Evolutionary conservation across 2,888 invertebrate species (phyloP), one percentile per base, ranked within the genome.

Genomic region (Diarsia dahlii): DNA sequence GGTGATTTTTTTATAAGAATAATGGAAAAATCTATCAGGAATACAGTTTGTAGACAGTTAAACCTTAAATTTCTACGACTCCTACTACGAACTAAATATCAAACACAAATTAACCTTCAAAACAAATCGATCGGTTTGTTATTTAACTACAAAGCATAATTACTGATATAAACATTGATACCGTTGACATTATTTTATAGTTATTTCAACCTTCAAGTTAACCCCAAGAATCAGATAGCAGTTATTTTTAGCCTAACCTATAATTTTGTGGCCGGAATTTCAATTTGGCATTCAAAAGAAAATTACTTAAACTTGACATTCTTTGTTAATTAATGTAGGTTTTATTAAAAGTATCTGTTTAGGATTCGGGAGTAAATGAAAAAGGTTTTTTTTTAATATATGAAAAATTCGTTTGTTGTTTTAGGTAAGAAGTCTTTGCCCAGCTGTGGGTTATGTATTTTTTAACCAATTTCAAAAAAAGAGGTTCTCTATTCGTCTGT

Each of bases 221-320:
- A 50, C 63, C 34, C 18, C n/a, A 8, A 74, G 48, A 48, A 80
- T 74, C 60, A 66, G 66, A 66, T 81, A 75, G 34, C 15, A 10
- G 18, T 48, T 67, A 82, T 67, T 77, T 67, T 46, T 48, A 52
- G 34, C 3, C 2, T 15, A 13, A 62, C 54, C 34, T 66, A 60
- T 70, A 70, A 76, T 71, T 62, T 70, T 54, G 18, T 4, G 13
- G 50, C 3, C 28, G 12, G 20, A 46, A 52, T 66, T 66, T 1
- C 18, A 56, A 28, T 77, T 71, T n/a, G 13, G 8, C 39, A 39
- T 65, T 62, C 4, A 34, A 63, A 46, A 50, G 60, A 28, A 70
- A 71, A 63, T 71, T 18, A 45, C 39, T 71, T 18, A 5, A 2
- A 28, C n/a, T 56, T 76, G 13, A 46, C 9, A 39, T 78, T 79